A percentile compares a stretch with the other conserved stretches of the same genome.
Evolutionary conservation across 2,888 invertebrate genomes (phyloP).

Genomic region (Ormyrus labotus): DNA sequence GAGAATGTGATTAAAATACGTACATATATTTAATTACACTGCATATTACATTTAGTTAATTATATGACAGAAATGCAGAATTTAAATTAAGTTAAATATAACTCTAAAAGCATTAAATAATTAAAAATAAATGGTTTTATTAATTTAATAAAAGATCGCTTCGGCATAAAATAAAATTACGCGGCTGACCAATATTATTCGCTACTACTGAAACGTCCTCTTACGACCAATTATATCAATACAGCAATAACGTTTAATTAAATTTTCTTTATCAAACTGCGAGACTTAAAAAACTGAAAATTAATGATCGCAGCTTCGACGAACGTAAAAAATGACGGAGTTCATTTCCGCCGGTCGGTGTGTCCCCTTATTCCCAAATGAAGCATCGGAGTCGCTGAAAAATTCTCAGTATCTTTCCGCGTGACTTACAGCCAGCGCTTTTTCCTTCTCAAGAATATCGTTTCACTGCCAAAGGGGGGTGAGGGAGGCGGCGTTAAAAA

Average conservation of each 20-base stretch:
- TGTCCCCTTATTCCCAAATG: constrained; percentile 34
- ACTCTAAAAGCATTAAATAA: too few relatives aligned
- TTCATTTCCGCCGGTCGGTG: constrained; percentile 11
- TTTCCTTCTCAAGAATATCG: not conserved
- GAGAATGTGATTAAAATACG: too few relatives aligned
- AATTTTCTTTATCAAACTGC: too few relatives aligned
- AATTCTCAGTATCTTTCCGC: constrained; percentile 32
- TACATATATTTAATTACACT: too few relatives aligned
- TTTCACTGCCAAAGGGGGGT: not conserved
- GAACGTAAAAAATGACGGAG: not conserved
- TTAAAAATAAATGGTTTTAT: too few relatives aligned
- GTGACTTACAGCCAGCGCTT: not conserved
- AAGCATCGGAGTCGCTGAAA: constrained; percentile 21
- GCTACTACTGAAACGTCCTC: too few relatives aligned
- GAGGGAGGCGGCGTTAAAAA: constrained; percentile 20
- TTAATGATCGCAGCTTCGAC: not conserved
- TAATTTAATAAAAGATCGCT: too few relatives aligned
- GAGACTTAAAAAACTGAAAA: not conserved
- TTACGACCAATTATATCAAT: constrained; percentile 5
- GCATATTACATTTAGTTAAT: too few relatives aligned
- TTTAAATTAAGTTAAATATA: too few relatives aligned
- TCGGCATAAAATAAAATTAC: too few relatives aligned
- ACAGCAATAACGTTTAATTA: not conserved
- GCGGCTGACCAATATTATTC: too few relatives aligned
- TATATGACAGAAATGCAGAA: too few relatives aligned